These are phyloP conservation scores for Numenius arquata DNA, from an alignment of 2,113 vertebrate species.

Conservation along the genomic window DNA sequence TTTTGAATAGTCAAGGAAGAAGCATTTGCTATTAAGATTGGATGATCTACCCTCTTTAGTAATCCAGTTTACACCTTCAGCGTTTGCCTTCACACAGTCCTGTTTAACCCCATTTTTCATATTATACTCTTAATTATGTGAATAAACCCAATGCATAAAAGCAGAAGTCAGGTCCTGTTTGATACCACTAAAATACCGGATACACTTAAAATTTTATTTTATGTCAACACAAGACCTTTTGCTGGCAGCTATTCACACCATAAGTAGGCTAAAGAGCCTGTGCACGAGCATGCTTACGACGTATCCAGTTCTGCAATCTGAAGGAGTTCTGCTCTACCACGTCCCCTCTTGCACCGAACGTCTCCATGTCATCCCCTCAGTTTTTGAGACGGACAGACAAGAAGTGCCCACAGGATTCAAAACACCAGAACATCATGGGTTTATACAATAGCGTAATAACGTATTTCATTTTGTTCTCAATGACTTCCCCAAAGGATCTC, in stretches of 20 bases:
- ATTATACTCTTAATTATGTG: not conserved
- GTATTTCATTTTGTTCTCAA: not conserved
- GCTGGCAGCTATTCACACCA: not conserved
- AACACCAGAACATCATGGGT: not conserved
- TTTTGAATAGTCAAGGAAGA: not conserved
- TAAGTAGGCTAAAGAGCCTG: not conserved
- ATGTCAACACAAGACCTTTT: not conserved
- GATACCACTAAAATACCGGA: not conserved
- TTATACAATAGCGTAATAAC: not conserved
- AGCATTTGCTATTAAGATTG: not conserved
- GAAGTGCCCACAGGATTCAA: not conserved
- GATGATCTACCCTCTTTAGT: not conserved
- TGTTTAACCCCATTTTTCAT: not conserved
- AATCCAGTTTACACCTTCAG: not conserved
- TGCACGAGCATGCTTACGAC: accelerated
- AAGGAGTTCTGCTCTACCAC: not conserved
- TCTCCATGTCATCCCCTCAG: not conserved
- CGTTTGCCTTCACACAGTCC: not conserved
- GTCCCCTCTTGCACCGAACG: not conserved
- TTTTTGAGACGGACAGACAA: not conserved
- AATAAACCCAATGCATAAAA: not conserved
- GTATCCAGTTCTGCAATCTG: not conserved
- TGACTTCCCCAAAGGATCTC: not conserved
- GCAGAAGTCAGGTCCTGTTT: not conserved
- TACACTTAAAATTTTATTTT: not conserved